Conservation (phyloP, 2,888 invertebrate genomes). For the Acronicta aceris region DNA sequence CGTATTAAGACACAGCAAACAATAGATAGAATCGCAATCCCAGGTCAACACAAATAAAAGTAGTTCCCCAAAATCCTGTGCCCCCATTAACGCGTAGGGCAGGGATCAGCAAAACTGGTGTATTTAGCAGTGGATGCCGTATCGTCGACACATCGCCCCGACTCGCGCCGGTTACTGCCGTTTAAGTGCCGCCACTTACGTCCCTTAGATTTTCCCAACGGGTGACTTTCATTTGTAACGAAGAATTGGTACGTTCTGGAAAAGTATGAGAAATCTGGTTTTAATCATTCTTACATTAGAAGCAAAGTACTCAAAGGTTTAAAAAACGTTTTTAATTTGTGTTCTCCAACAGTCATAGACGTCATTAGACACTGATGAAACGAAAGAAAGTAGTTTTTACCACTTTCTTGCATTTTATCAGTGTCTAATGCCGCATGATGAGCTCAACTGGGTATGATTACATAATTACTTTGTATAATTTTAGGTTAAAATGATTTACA, state of each 20-base stretch:
- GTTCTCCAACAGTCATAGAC: too few relatives aligned
- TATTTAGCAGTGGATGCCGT: slow-evolving; percentile 63
- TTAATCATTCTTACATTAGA: too few relatives aligned
- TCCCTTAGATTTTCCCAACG: slow-evolving; percentile 48
- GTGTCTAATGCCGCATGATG: too few relatives aligned
- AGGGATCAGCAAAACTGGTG: slow-evolving; percentile 54
- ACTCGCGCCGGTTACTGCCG: slow-evolving; percentile 63
- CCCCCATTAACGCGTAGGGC: slow-evolving; percentile 35
- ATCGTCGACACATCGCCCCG: slow-evolving; percentile 65
- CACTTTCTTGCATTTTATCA: too few relatives aligned
- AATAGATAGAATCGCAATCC: slow-evolving; percentile 3
- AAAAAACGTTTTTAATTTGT: too few relatives aligned
- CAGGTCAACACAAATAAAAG: slow-evolving; percentile 45
- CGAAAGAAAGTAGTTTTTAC: too few relatives aligned
- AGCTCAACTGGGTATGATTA: too few relatives aligned
- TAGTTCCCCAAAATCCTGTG: slow-evolving; percentile 25
- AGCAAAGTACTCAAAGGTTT: too few relatives aligned
- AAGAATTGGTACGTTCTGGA: slow-evolving; percentile 38
- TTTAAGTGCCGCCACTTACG: slow-evolving; percentile 62
- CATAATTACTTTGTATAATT: too few relatives aligned
- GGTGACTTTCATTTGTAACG: slow-evolving; percentile 40
- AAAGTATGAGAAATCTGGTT: slow-evolving; percentile 5
- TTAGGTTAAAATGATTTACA: too few relatives aligned
- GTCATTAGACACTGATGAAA: too few relatives aligned
- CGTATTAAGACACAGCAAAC: neutral